Conservation (phyloP, 1,140 invertebrate species). For the Aphidius ervi region DNA sequence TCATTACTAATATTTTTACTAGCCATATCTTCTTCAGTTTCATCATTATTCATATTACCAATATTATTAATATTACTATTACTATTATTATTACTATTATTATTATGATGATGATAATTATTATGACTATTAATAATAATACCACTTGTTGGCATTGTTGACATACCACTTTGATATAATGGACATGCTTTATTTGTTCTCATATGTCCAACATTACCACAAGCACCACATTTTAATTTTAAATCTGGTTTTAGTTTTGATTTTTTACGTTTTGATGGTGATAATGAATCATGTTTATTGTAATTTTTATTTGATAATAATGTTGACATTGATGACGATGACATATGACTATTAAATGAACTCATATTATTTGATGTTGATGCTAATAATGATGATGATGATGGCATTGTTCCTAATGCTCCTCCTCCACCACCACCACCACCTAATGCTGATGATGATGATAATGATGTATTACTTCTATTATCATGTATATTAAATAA, state of each 20-base stretch:
- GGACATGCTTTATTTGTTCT: slow-evolving; percentile 96
- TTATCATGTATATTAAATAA: slow-evolving; percentile 31
- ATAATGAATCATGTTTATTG: slow-evolving; percentile 24
- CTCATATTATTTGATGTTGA: slow-evolving; percentile 36
- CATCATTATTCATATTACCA: slow-evolving; percentile 72
- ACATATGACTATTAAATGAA: slow-evolving; percentile 36
- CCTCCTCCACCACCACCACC: too few species aligned
- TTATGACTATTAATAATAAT: slow-evolving; percentile 73
- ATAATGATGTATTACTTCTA: slow-evolving; percentile 30
- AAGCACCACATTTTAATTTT: slow-evolving; percentile 94
- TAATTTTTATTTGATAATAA: too few species aligned
- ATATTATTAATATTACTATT: slow-evolving; percentile 88
- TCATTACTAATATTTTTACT: slow-evolving; percentile 71
- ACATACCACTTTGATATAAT: slow-evolving; percentile 71
- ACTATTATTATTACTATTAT: slow-evolving; percentile 69
- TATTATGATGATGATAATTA: slow-evolving; percentile 68
- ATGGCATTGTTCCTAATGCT: too few species aligned
- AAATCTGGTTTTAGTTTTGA: slow-evolving; percentile 84
- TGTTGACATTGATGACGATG: slow-evolving; percentile 25
- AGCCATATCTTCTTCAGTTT: slow-evolving; percentile 67
- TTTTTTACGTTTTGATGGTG: slow-evolving; percentile 67
- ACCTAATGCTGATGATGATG: too few species aligned
- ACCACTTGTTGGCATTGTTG: slow-evolving; percentile 64
- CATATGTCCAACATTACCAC: slow-evolving; percentile 82
- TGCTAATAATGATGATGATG: slow-evolving; percentile 28